Evolutionary conservation across 2,888 invertebrate species (phyloP).

Genomic region (Hyles lineata): DNA sequence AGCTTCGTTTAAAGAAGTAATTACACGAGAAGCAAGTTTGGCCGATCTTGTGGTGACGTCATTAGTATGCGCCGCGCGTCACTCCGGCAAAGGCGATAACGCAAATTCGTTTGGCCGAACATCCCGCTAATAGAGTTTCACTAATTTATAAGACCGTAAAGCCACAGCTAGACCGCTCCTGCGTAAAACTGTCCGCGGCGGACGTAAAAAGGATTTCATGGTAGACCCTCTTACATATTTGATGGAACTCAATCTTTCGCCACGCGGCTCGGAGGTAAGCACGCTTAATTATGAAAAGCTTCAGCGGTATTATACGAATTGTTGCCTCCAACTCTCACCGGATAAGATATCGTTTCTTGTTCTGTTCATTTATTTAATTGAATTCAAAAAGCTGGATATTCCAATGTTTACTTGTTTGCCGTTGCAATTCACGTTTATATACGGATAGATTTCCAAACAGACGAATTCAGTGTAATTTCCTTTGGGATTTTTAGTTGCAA

Average conservation of each 20-base stretch:
- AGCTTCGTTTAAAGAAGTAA: constrained; percentile 83
- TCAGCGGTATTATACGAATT: constrained; percentile 64
- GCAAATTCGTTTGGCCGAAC: constrained; percentile 84
- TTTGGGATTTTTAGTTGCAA: constrained; percentile 32
- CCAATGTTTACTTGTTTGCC: constrained; percentile 3
- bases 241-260: constrained; percentile 71
- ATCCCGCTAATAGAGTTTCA: constrained; percentile 85
- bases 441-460: constrained; percentile 29
- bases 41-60: constrained; percentile 61
- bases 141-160: constrained; percentile 84
- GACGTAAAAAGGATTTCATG: constrained; percentile 80
- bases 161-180: constrained; percentile 66
- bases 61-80: constrained; percentile 79
- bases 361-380: constrained; percentile 45
- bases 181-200: constrained; percentile 76
- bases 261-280: constrained; percentile 61
- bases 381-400: constrained; percentile 34
- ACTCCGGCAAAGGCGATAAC: constrained; percentile 79
- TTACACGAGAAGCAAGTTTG: constrained; percentile 77
- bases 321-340: constrained; percentile 50
- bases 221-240: constrained; percentile 77
- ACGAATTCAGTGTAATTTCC: constrained; percentile 33
- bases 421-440: constrained; percentile 6
- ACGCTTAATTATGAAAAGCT: constrained; percentile 73
- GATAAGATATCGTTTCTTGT: constrained; percentile 50